Base-by-base conservation (phyloP, 2,888 invertebrate species). In the Limenitis camilla region DNA sequence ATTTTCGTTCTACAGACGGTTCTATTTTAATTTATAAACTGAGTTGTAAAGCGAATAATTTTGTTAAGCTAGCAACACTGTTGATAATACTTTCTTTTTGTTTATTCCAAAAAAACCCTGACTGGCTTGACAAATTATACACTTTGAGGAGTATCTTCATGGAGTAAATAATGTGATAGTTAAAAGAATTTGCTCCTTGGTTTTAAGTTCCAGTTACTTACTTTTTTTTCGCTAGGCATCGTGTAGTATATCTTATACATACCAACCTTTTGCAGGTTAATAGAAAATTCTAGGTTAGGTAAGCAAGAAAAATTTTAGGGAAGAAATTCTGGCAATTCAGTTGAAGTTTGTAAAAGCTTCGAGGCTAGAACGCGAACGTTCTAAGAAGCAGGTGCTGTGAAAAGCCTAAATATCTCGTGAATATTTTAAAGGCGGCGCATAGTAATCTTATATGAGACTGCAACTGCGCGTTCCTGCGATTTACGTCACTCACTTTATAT, bases 371-470 rank as follows among this genome's bases (percentile, higher is more conserved):
- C 46, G 52, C 47, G 40, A 52, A 48, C 46, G 52, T 43, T 55
- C 49, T 46, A 55, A 53, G 50, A 55, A 55, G 54, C 42, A 49
- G 55, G 47, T 49, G 55, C 44, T 55, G 30, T 49, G 52, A 52
- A 57, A 57, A 55, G 49, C 55, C 55, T 49, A 54, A 57, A 57
- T 57, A 54, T 49, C 54, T 57, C 45, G 44, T 53, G 51, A 51
- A 57, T 55, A 55, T 52, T 52, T 57, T 55, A 56, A 49, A 56
- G 35, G 52, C 40, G 30, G 36, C n/a, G 46, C 28, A 19, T 36
- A 43, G 38, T 52, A 55, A 49, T 43, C 33, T 47, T 32, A 28
- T 50, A 39, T 19, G 33, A 44, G 33, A 29, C 4, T 50, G 39
- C 44, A 44, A 40, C 9, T 36, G 42, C 10, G 32, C 31, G 27